Base-by-base conservation (phyloP, 1,140 invertebrate species). In the Helicoverpa zea region DNA sequence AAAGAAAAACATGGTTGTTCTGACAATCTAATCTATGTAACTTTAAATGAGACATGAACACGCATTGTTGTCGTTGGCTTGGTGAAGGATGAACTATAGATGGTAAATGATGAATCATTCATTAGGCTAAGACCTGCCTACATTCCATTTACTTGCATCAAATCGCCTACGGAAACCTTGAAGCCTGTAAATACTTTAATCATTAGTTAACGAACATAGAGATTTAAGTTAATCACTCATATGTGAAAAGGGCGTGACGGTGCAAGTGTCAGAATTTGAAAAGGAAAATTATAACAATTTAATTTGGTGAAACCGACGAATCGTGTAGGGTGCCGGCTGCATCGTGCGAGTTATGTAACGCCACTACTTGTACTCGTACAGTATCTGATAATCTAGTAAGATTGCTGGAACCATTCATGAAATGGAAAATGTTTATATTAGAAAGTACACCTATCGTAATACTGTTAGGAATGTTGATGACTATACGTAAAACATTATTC, bases 301-400 rank as follows among this genome's bases (percentile, higher is more conserved):
- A 49, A 68, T 18, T 68, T 18, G 64, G 64, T 68, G 64, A 49
- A 68, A 68, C 43, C 64, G 35, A 68, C 64, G 58, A 7, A 64
- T 23, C 54, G 68, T 72, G 49, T 29, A 29, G 13, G 47, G 68
- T 72, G 68, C 68, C 68, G 68, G 49, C 52, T 72, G 68, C 68
- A 72, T 72, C 47, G 68, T 72, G 68, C 68, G 68, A n/a, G 68
- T 72, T 72, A 72, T 52, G 43, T 72, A 72, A 72, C 13, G 9
- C 18, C 52, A 70, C 49, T 68, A 68, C 43, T 16, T 29, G 18
- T 72, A 52, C 59, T 30, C 23, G 47, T 70, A 70, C 12, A 72
- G 54, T 54, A 54, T 72, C 68, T 54, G 68, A 72, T 72, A 52
- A 72, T 72, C 49, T 52, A 29, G 18, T 54, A 0, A 70, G 63